Evolutionary conservation across 2,797 vertebrate genomes (phyloP).

Genomic region (Gymnocypris eckloni): DNA sequence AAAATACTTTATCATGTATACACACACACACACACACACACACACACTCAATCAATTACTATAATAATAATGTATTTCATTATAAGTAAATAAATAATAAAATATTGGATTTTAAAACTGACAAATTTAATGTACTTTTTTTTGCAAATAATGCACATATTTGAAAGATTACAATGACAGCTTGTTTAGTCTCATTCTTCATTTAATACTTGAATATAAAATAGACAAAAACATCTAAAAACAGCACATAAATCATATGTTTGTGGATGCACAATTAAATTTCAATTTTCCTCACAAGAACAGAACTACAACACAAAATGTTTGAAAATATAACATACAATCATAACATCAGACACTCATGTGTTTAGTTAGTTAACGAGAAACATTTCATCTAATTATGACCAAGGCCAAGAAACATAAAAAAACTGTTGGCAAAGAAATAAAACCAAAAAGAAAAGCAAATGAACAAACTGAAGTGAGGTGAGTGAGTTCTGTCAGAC

Average conservation of each 20-base stretch:
- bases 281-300: neutral
- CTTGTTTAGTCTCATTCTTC: neutral
- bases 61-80: neutral
- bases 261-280: neutral
- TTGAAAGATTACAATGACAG: neutral
- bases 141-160: neutral
- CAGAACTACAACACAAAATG: neutral
- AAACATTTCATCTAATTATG: neutral
- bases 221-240: neutral
- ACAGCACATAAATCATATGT: neutral
- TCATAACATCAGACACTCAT: neutral
- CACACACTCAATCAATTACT: neutral
- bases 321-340: neutral
- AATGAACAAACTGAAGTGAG: no score
- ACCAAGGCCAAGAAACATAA: neutral
- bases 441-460: neutral
- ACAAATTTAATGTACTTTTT: neutral
- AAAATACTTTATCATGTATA: neutral
- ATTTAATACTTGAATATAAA: neutral
- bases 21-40: neutral
- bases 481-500: constrained; percentile 68
- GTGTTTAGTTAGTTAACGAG: neutral
- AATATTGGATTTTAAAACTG: neutral
- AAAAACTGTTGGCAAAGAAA: neutral
- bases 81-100: neutral